phyloP scores from a whole-genome alignment of 2,888 invertebrate species.

The Hoplodrina ambigua region DNA sequence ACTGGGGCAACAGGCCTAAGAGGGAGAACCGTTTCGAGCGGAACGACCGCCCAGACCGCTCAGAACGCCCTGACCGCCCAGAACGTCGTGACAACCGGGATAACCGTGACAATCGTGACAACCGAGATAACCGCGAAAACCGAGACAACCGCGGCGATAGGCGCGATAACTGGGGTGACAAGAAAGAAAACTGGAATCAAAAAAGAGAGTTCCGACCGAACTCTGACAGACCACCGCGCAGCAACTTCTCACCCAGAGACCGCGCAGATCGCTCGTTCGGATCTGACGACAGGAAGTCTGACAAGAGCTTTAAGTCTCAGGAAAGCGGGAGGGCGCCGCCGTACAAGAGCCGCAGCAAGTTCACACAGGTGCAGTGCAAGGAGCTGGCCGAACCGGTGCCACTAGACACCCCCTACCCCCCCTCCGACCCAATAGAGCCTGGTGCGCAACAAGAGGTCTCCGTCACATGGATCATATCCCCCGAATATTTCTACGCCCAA shows the following conservation, averaged over 20 bases:
- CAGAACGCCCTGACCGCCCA: slow-evolving; percentile 45
- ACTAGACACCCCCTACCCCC: slow-evolving; percentile 84
- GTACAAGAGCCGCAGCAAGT: slow-evolving; percentile 77
- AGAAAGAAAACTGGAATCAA: slow-evolving; percentile 67
- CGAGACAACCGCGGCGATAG: slow-evolving; percentile 57
- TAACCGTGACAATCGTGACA: slow-evolving; percentile 65
- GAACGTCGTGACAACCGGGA: slow-evolving; percentile 51
- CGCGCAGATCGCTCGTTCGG: slow-evolving; percentile 79
- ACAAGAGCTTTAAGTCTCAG: slow-evolving; percentile 77
- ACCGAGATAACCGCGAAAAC: slow-evolving; percentile 52
- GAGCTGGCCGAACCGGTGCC: slow-evolving; percentile 85
- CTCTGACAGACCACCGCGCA: slow-evolving; percentile 71
- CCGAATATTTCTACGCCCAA: slow-evolving; percentile 93
- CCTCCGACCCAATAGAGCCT: slow-evolving; percentile 81
- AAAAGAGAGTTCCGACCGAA: slow-evolving; percentile 63
- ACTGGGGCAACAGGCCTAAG: slow-evolving; percentile 70
- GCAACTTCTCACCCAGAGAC: slow-evolving; percentile 82
- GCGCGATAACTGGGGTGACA: slow-evolving; percentile 71
- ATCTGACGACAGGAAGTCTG: slow-evolving; percentile 78
- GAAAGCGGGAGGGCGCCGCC: slow-evolving; percentile 75
- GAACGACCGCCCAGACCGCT: slow-evolving; percentile 57
- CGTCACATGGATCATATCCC: slow-evolving; percentile 94
- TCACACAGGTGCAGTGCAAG: slow-evolving; percentile 80
- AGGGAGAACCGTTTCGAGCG: slow-evolving; percentile 57
- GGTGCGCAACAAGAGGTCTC: slow-evolving; percentile 90